These are phyloP conservation scores for Lacerta viridis DNA, from an alignment of 2,797 vertebrate genomes.

Conservation along the genomic window DNA sequence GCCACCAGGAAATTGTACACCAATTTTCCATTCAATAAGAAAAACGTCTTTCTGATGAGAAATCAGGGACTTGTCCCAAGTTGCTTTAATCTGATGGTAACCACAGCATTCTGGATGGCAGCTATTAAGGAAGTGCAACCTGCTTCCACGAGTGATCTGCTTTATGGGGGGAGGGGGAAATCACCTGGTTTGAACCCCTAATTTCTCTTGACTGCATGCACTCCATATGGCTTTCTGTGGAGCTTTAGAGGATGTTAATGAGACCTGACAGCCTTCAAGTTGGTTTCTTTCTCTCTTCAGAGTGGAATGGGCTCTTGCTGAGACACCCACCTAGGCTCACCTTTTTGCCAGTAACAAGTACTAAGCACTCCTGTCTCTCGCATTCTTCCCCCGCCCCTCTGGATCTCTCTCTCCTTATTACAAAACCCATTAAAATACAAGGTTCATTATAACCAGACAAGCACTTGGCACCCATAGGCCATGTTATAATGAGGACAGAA, in stretches of 20 bases:
- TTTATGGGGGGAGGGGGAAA: conserved; percentile 26
- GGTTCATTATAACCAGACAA: conserved; percentile 66
- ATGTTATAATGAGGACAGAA: conserved; percentile 73
- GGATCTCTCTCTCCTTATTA: conserved; percentile 47
- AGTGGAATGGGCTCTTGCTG: neutral
- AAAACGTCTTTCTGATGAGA: neutral
- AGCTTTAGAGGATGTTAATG: conserved; percentile 49
- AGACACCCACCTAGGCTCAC: conserved; percentile 21
- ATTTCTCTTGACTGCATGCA: neutral
- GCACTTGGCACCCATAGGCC: conserved; percentile 73
- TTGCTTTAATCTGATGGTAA: conserved; percentile 33
- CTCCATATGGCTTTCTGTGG: conserved; percentile 58
- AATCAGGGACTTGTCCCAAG: conserved; percentile 15
- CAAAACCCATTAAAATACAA: conserved; percentile 66
- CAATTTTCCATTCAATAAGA: conserved; percentile 39
- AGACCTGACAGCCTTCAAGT: conserved; percentile 59
- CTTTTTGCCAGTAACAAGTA: conserved; percentile 27
- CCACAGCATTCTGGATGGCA: conserved; percentile 22
- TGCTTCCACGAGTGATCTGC: conserved; percentile 44
- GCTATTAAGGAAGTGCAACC: conserved; percentile 25
- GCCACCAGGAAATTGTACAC: conserved; percentile 46
- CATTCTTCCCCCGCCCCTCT: conserved; percentile 23
- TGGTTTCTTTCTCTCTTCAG: conserved; percentile 36
- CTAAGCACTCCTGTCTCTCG: conserved; percentile 37
- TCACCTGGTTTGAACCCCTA: conserved; percentile 62